Percentiles rank a stretch among this genome's conserved stretches.
These are phyloP conservation scores for Gryllus bimaculatus DNA, from an alignment of 1,140 invertebrate genomes.

Conservation along the genomic window DNA sequence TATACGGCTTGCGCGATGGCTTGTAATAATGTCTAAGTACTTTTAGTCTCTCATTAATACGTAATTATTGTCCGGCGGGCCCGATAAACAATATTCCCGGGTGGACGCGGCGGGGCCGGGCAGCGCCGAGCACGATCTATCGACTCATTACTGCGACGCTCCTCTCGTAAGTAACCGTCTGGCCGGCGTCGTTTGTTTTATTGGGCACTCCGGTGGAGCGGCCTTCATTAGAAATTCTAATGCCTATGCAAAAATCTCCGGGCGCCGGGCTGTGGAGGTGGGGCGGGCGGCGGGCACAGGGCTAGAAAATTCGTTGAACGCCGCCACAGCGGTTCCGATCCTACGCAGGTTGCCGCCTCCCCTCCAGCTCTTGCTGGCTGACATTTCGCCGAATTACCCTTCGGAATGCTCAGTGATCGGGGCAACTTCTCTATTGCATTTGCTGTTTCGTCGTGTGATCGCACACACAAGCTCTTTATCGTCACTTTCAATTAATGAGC, in stretches of 20 bases:
- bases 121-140: neutral
- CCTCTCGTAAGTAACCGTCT: neutral
- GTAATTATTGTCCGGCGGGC: neutral
- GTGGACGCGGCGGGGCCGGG: neutral
- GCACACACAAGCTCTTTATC: too few species aligned
- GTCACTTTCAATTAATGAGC: too few species aligned
- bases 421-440: too few species aligned
- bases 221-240: constrained; percentile 1
- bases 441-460: too few species aligned
- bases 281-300: too few species aligned
- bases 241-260: neutral
- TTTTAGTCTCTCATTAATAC: neutral
- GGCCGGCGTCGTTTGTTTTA: neutral
- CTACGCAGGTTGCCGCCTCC: too few species aligned
- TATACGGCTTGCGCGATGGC: neutral
- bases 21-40: neutral
- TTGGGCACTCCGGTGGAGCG: neutral
- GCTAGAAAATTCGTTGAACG: too few species aligned
- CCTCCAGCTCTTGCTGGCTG: too few species aligned
- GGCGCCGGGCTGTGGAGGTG: neutral
- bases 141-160: neutral
- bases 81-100: neutral
- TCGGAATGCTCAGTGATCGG: too few species aligned
- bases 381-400: too few species aligned
- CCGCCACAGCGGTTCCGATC: too few species aligned